Evolutionary conservation across 2,888 invertebrate genomes (phyloP).

Genomic region (Meghimatium bilineatum): DNA sequence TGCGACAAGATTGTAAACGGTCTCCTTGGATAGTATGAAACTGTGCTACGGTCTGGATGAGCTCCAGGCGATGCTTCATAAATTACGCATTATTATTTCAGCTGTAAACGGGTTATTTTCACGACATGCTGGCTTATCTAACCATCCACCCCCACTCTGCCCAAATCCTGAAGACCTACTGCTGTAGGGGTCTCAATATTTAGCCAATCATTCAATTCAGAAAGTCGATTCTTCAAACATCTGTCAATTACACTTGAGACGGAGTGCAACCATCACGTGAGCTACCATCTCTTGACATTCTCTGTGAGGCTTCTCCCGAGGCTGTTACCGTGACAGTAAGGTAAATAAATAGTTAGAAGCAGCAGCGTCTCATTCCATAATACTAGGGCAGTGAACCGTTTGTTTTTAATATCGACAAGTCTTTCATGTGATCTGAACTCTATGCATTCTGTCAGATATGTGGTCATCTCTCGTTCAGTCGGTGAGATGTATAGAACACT

Average conservation of each 20-base stretch:
- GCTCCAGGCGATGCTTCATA: too few species aligned
- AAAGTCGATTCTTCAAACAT: background rate
- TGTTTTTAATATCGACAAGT: background rate
- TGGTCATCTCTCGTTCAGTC: too few species aligned
- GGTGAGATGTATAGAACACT: too few species aligned
- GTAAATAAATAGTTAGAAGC: background rate
- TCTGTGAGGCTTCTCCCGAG: background rate
- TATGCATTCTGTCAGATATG: too few species aligned
- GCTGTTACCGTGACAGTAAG: background rate
- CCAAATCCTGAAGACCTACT: too few species aligned
- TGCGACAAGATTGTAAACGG: background rate
- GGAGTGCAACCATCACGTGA: background rate
- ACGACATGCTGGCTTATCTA: too few species aligned
- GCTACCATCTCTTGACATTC: background rate
- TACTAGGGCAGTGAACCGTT: background rate
- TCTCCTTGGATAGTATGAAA: background rate
- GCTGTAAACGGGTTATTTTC: too few species aligned
- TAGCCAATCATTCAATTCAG: background rate
- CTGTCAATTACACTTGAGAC: background rate
- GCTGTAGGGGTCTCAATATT: background rate
- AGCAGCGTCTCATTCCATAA: background rate
- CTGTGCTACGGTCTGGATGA: background rate
- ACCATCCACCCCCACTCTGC: background rate
- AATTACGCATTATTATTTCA: too few species aligned
- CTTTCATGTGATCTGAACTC: background rate